Evolutionary conservation across 2,888 invertebrate genomes (phyloP).

Genomic region (Dryobota labecula): DNA sequence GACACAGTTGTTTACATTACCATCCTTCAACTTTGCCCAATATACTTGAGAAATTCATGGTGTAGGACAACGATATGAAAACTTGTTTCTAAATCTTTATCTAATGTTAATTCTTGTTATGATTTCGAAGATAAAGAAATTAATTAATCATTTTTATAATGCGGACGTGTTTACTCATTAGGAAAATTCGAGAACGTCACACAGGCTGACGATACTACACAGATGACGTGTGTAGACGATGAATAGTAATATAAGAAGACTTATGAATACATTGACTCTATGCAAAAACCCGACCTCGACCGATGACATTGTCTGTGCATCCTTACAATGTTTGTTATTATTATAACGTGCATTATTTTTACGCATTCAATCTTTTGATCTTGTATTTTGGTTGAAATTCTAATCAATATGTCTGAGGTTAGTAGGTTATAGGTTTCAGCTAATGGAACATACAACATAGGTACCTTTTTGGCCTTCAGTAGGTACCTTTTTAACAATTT

Average conservation of each 20-base stretch:
- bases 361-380: slow-evolving; percentile 2
- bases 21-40: too few species aligned
- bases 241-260: slow-evolving; percentile 25
- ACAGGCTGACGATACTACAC: slow-evolving; percentile 1
- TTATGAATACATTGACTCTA: slow-evolving; percentile 39
- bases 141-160: background rate
- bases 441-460: too few species aligned
- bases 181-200: slow-evolving; percentile 42
- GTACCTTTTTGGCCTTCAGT: too few species aligned
- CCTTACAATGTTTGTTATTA: slow-evolving; percentile 15
- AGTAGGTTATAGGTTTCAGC: too few species aligned
- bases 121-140: background rate
- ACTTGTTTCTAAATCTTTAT: slow-evolving; percentile 1
- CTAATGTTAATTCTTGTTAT: background rate
- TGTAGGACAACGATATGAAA: background rate
- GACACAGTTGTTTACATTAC: too few species aligned
- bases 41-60: too few species aligned
- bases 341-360: slow-evolving; percentile 8
- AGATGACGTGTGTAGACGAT: slow-evolving; percentile 30
- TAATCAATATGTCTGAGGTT: slow-evolving; percentile 13
- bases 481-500: background rate
- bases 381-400: slow-evolving; percentile 19
- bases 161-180: background rate
- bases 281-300: slow-evolving; percentile 49
- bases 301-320: slow-evolving; percentile 46